Evolutionary conservation across 1,140 invertebrate genomes (phyloP).

Genomic region (Pseudomyrmex sp.): DNA sequence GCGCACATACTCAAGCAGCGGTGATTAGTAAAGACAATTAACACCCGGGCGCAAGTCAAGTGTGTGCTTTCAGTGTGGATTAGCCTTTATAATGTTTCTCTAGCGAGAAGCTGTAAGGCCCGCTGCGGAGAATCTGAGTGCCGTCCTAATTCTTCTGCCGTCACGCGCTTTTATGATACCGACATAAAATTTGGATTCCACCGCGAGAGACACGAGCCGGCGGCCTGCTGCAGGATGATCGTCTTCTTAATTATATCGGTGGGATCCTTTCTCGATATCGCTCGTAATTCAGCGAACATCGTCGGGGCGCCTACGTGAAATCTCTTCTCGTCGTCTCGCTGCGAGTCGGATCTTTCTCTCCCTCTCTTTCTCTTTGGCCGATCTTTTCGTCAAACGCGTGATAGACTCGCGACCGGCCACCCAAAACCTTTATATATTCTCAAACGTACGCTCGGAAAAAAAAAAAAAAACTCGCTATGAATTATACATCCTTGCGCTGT

Average conservation of each 20-base stretch:
- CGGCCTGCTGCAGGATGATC: slow-evolving; percentile 67
- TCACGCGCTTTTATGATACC: slow-evolving; percentile 80
- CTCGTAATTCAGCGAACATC: slow-evolving; percentile 75
- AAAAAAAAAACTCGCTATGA: too few relatives aligned
- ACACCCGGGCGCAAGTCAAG: background rate
- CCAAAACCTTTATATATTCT: slow-evolving; percentile 22
- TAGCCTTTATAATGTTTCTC: slow-evolving; percentile 67
- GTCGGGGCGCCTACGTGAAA: slow-evolving; percentile 62
- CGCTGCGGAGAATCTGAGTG: slow-evolving; percentile 59
- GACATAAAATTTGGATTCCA: slow-evolving; percentile 81
- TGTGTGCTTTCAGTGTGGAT: slow-evolving; percentile 50
- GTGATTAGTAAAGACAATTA: slow-evolving; percentile 48
- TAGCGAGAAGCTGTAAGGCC: slow-evolving; percentile 52
- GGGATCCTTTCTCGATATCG: slow-evolving; percentile 74
- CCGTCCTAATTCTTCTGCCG: slow-evolving; percentile 80
- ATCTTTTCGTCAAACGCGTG: slow-evolving; percentile 62
- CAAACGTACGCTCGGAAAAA: background rate
- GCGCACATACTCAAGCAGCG: background rate
- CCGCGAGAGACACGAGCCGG: slow-evolving; percentile 68
- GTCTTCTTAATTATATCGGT: slow-evolving; percentile 73
- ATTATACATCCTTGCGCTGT: too few relatives aligned
- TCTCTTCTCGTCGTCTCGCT: slow-evolving; percentile 36
- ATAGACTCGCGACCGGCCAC: slow-evolving; percentile 43
- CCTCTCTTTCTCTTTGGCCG: slow-evolving; percentile 36
- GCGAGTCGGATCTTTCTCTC: slow-evolving; percentile 39